Evolutionary conservation across 2,113 vertebrate genomes (phyloP).

Genomic region (Aphelocoma coerulescens): DNA sequence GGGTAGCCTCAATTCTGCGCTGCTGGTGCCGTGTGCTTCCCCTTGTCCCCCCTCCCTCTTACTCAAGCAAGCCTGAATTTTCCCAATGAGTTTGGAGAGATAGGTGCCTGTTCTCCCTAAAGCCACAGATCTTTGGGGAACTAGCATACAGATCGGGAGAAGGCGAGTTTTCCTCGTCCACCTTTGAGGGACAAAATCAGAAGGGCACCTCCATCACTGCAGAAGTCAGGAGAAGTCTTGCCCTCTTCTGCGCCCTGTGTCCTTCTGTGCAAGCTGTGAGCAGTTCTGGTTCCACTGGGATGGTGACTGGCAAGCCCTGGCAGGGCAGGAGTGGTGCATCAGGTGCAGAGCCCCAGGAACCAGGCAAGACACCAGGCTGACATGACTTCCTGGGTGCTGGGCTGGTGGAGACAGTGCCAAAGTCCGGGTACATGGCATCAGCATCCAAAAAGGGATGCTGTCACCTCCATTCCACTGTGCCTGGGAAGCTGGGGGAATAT

Average conservation of each 20-base stretch:
- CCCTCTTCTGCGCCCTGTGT: neutral
- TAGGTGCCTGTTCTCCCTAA: neutral
- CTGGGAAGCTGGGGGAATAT: accelerated
- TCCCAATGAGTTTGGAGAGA: neutral
- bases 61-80: neutral
- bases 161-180: accelerated
- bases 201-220: neutral
- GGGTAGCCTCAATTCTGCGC: neutral
- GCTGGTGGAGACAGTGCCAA: neutral
- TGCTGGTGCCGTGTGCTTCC: accelerated
- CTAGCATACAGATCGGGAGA: accelerated
- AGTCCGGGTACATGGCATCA: neutral
- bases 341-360: neutral
- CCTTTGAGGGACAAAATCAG: neutral
- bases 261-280: neutral
- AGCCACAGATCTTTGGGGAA: neutral
- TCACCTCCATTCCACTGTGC: neutral
- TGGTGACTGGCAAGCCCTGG: neutral
- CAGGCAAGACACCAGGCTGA: neutral
- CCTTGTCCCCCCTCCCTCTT: neutral
- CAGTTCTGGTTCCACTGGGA: neutral
- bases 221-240: neutral
- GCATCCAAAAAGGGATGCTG: neutral
- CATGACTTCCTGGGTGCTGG: neutral
- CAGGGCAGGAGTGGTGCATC: neutral